Base-by-base conservation (phyloP, 2,113 vertebrate genomes). In the Saccopteryx leptura region DNA sequence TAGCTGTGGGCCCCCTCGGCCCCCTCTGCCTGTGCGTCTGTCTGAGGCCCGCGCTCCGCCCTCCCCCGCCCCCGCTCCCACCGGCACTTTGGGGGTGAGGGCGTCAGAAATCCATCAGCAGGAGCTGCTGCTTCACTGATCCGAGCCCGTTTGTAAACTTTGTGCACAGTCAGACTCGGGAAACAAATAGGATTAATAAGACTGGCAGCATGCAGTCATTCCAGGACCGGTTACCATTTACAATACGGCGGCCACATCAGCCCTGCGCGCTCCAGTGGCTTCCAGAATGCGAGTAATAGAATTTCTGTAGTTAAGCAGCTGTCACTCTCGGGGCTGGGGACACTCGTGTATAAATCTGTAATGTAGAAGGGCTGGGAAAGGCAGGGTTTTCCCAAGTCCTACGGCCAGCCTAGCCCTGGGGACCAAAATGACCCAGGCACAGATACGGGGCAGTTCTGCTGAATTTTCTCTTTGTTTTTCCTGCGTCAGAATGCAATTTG, bases 401-500 rank as follows among this genome's bases (percentile, higher is more conserved):
- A 48, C 12, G 69, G 60, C 39, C 87, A 78, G 63, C 48, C 28
- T 71, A 84, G 65, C 39, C 60, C 15, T n/a, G 52, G 46, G 91
- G 24, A 23, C 28, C 52, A 7, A 92, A 75, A 50, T 19, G 74
- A 52, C 6, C 60, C 65, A 48, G 87, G 65, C 28, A 28, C 52
- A 58, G 88, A 61, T 39, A 91, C 75, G 66, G 19, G 52, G 46
- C 54, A 91, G 5, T 52, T 52, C 66, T 86, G 2, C 11, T 56
- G 18, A 82, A 24, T 82, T 46, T 39, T 50, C 52, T 85, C 31
- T 58, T 93, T 96, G 88, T 21, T 39, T 60, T 15, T 58, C n/a
- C 89, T 95, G 39, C 56, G 0, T 31, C 21, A 99, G 99, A 99
- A 99, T 75, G 99, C 99, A 15, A 99, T 99, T 95, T 99, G 99